Percentiles rank a stretch among this genome's conserved stretches.
These are phyloP conservation scores for Brachionus manjavacas DNA, from an alignment of 1,140 invertebrate species.

Conservation along the genomic window DNA sequence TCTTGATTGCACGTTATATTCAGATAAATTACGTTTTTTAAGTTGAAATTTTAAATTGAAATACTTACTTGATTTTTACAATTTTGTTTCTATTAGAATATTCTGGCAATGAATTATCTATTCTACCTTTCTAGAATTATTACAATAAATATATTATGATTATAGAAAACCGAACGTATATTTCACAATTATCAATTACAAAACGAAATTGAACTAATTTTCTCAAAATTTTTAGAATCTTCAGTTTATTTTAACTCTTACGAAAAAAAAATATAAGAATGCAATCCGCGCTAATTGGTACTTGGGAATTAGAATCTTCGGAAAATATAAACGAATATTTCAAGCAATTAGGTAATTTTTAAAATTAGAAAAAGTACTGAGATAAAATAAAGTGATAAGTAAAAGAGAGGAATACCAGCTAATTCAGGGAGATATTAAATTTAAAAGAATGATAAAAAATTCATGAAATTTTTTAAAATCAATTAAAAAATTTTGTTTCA, in stretches of 20 bases:
- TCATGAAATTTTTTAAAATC: no score
- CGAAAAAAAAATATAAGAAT: slow-evolving; percentile 1
- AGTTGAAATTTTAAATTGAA: no score
- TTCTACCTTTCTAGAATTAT: background rate
- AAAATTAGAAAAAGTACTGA: no score
- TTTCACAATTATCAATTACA: background rate
- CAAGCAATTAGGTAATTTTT: slow-evolving; percentile 12
- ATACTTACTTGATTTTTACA: no score
- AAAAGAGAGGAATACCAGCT: no score
- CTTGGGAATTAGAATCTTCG: background rate
- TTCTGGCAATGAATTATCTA: background rate
- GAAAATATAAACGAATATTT: slow-evolving; percentile 42
- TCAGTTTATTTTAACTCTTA: background rate
- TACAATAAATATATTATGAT: background rate
- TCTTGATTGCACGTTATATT: background rate
- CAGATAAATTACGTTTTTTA: background rate
- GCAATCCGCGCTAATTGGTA: background rate
- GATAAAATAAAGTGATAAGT: no score
- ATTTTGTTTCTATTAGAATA: background rate
- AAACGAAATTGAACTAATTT: background rate
- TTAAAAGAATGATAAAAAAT: background rate
- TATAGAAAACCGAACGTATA: background rate
- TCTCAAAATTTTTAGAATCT: background rate
- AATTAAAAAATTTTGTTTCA: no score
- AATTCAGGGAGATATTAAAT: background rate